Evolutionary conservation across 2,113 vertebrate genomes (phyloP), one percentile per base, ranked within the genome.

Genomic region (Proterorhinus semilunaris): DNA sequence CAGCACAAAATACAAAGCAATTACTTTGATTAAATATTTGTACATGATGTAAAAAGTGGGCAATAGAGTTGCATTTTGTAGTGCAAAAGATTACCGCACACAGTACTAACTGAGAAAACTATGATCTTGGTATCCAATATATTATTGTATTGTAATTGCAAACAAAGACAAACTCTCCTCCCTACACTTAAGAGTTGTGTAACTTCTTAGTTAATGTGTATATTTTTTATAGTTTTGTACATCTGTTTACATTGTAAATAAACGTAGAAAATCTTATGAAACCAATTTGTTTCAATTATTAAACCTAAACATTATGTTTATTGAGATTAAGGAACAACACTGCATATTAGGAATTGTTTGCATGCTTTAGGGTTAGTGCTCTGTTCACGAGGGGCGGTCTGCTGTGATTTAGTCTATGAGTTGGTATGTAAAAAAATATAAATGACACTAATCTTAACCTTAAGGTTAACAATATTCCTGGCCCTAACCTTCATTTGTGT

Each of bases 21-120:
- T 91, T 91, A 89, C 85, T 82, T 76, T 71, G 80, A 80, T 87
- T 62, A 88, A 85, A 86, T 72, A 87, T 77, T 87, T 93, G 92
- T 92, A 92, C 80, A 92, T 93, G 90, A 83, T 94, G 92, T 93
- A 93, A 89, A 93, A 91, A 90, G 75, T 86, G 79, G 80, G 68
- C 81, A 72, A 78, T 82, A 85, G 52, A 62, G 67, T 83, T 77
- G 84, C 76, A 68, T 85, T 74, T 84, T 83, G 74, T 88, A 84
- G 86, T 66, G 17, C 67, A 76, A 78, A 44, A 16, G 43, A 54
- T 44, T 86, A 59, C 65, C 53, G 75, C 69, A 63, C 50, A 62
- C 58, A 69, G 67, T 75, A 68, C 27, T 68, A 61, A 63, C 49
- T 75, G 53, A 62, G 57, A 70, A 44, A 36, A 68, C 10, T 57